These are phyloP conservation scores for Callaeas wilsoni DNA, from an alignment of 2,113 vertebrate species.

Conservation along the genomic window DNA sequence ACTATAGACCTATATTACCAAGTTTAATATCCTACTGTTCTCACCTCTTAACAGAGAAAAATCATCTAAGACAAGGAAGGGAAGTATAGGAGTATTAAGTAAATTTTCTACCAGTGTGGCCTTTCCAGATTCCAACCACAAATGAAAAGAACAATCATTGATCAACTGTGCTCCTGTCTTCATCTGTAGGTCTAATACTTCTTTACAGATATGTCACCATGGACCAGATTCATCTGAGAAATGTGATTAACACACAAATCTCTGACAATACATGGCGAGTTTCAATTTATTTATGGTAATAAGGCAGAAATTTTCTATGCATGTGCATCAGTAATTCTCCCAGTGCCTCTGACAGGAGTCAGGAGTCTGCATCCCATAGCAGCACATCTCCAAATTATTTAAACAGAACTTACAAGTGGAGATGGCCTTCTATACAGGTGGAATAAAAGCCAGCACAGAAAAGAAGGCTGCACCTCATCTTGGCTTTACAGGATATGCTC, in stretches of 20 bases:
- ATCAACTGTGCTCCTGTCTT: not conserved
- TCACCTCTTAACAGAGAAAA: not conserved
- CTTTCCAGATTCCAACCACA: not conserved
- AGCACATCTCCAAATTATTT: not conserved
- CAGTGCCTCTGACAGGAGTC: not conserved
- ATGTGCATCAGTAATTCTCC: not conserved
- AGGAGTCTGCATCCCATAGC: not conserved
- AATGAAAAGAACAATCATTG: not conserved
- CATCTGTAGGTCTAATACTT: not conserved
- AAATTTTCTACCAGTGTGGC: not conserved
- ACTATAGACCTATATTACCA: not conserved
- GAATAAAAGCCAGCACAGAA: not conserved
- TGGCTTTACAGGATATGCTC: not conserved
- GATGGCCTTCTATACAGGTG: not conserved
- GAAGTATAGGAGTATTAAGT: not conserved
- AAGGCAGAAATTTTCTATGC: not conserved
- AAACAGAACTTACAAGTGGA: not conserved
- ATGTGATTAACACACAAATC: not conserved
- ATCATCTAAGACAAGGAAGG: not conserved
- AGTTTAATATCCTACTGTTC: not conserved
- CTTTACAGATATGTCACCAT: not conserved
- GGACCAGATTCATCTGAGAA: not conserved
- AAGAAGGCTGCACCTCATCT: not conserved
- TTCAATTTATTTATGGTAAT: not conserved
- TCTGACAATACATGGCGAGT: not conserved